Percentiles rank a stretch among this genome's conserved stretches.
Conservation (phyloP, 2,113 vertebrate species). For the Peromyscus maniculatus region DNA sequence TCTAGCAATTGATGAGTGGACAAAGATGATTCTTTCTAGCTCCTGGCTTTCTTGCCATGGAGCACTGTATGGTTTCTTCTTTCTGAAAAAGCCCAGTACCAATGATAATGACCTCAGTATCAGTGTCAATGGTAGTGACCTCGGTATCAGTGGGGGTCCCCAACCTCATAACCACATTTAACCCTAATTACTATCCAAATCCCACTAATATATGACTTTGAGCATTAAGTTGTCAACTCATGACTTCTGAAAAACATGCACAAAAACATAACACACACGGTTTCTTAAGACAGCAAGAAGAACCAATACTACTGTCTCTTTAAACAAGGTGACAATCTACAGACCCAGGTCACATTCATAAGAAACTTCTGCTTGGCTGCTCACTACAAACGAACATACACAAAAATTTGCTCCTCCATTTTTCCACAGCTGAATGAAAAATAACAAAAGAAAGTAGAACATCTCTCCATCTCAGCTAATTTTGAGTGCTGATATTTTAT, state of each 20-base stretch:
- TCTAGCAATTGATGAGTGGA: not conserved
- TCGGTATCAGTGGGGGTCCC: not conserved
- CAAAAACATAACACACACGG: not conserved
- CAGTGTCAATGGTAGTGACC: not conserved
- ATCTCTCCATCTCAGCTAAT: not conserved
- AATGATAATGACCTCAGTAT: not conserved
- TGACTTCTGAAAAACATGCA: not conserved
- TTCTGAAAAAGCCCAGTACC: not conserved
- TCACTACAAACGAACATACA: not conserved
- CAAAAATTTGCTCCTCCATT: not conserved
- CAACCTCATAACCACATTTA: not conserved
- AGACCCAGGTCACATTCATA: not conserved
- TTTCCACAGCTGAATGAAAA: not conserved
- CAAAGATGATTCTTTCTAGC: not conserved
- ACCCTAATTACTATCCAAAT: not conserved
- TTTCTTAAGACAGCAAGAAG: conserved; percentile 15
- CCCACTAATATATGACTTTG: not conserved
- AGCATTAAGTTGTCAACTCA: not conserved
- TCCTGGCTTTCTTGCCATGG: not conserved
- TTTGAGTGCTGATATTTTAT: conserved; percentile 17
- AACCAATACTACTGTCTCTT: not conserved
- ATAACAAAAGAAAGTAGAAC: not conserved
- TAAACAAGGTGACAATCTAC: not conserved
- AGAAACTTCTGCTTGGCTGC: not conserved
- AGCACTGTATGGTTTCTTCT: not conserved